These are phyloP conservation scores for Camponotus vicinus DNA, from an alignment of 1,140 invertebrate genomes.

Conservation along the genomic window DNA sequence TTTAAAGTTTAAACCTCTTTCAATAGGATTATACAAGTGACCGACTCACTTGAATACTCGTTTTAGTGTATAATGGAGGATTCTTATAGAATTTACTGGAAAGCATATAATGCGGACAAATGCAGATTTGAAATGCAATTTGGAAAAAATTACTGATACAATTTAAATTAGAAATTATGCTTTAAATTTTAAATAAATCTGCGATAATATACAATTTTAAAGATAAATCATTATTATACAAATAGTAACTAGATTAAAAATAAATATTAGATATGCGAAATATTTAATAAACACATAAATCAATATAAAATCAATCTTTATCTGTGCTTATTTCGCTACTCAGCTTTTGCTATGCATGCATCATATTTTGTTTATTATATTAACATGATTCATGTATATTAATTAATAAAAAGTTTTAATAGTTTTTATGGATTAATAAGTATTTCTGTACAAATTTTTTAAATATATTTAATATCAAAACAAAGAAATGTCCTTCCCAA, in stretches of 20 bases:
- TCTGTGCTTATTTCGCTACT: neutral
- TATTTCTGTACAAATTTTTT: neutral
- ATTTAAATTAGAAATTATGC: neutral
- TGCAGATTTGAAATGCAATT: neutral
- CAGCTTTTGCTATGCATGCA: neutral
- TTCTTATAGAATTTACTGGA: neutral
- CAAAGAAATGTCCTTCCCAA: neutral
- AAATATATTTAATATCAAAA: neutral
- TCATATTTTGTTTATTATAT: neutral
- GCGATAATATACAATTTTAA: neutral
- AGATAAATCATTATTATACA: neutral
- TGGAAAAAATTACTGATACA: neutral
- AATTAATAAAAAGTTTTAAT: neutral
- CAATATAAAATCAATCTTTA: neutral
- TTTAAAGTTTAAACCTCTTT: conserved; percentile 62
- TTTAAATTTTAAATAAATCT: neutral
- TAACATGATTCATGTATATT: neutral
- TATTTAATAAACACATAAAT: neutral
- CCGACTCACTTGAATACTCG: neutral
- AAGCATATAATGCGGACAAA: neutral
- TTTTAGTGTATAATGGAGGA: conserved; percentile 8
- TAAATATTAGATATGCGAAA: neutral
- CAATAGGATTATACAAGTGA: conserved; percentile 41
- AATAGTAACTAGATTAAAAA: neutral
- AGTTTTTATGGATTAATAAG: neutral